A percentile compares a stretch with the other conserved stretches of the same genome.
These are phyloP conservation scores for Orthosia incerta DNA, from an alignment of 2,888 invertebrate species.

Conservation along the genomic window DNA sequence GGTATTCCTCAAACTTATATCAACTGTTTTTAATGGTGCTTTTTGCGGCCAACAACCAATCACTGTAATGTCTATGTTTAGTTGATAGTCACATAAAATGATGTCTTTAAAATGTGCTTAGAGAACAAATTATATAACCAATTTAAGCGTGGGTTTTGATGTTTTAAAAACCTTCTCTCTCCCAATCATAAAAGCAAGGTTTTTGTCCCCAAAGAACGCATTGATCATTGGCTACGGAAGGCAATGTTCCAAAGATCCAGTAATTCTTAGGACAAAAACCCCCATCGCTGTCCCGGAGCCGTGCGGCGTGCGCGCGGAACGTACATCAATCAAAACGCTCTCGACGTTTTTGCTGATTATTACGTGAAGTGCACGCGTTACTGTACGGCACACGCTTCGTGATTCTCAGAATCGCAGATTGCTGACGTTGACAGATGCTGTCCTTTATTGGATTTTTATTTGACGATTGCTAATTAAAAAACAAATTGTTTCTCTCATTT, in stretches of 20 bases:
- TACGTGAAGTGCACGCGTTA: slow-evolving; percentile 50
- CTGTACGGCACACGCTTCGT: slow-evolving; percentile 33
- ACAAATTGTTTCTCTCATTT: neutral
- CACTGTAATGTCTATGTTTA: neutral
- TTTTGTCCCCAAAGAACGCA: slow-evolving; percentile 16
- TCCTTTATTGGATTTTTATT: slow-evolving; percentile 22
- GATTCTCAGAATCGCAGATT: slow-evolving; percentile 47
- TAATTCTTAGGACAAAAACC: slow-evolving; percentile 38
- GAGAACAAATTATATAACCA: neutral
- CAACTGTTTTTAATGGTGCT: neutral
- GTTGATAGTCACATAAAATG: neutral
- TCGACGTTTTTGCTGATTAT: slow-evolving; percentile 58
- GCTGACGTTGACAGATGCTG: slow-evolving; percentile 38
- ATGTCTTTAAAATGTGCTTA: neutral
- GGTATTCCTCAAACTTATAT: neutral
- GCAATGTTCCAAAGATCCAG: slow-evolving; percentile 28
- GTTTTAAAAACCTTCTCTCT: neutral
- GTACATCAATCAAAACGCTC: slow-evolving; percentile 60
- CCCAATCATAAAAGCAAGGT: neutral
- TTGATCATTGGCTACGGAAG: slow-evolving; percentile 26
- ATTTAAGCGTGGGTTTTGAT: neutral
- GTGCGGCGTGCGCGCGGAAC: slow-evolving; percentile 7
- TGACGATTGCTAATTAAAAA: slow-evolving; percentile 10
- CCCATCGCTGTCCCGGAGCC: neutral
- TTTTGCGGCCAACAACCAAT: neutral